Percentiles rank a stretch among this genome's conserved stretches.
Conservation (phyloP, 2,113 vertebrate species). For the Nycticebus coucang region DNA sequence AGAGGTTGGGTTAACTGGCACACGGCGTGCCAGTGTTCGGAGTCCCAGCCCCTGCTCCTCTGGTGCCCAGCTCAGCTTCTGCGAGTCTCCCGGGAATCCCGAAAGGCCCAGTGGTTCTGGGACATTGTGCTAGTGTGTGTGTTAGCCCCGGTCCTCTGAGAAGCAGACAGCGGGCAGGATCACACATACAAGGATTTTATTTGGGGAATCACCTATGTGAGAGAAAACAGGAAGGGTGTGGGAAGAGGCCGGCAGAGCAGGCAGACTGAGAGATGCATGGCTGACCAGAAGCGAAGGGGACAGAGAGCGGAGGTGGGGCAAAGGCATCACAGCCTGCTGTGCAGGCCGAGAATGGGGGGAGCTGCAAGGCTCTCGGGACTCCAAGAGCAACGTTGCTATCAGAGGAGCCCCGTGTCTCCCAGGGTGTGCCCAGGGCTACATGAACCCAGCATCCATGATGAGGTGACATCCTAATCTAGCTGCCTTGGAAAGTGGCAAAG, state of each 20-base stretch:
- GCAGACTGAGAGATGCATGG: neutral
- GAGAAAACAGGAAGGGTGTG: neutral
- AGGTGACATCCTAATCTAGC: constrained; percentile 75
- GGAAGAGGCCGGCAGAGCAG: neutral
- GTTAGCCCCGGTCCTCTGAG: neutral
- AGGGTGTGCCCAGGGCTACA: constrained; percentile 35
- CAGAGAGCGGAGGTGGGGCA: neutral
- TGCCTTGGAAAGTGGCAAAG: constrained; percentile 74
- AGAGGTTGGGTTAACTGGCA: neutral
- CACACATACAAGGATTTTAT: neutral
- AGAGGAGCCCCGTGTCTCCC: neutral
- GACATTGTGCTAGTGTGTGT: neutral
- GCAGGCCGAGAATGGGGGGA: neutral
- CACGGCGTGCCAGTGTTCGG: rapidly evolving
- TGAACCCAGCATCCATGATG: constrained; percentile 48
- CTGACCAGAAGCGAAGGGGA: neutral
- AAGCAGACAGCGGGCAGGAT: neutral
- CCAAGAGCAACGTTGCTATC: neutral
- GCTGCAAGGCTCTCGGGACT: neutral
- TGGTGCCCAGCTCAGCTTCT: neutral
- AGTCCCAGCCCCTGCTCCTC: neutral
- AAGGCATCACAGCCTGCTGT: neutral
- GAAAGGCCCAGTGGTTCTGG: neutral
- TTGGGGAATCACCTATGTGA: neutral
- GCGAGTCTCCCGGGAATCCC: neutral